These are phyloP conservation scores for Fragum whitleyi DNA, from an alignment of 2,888 invertebrate species.

Conservation along the genomic window DNA sequence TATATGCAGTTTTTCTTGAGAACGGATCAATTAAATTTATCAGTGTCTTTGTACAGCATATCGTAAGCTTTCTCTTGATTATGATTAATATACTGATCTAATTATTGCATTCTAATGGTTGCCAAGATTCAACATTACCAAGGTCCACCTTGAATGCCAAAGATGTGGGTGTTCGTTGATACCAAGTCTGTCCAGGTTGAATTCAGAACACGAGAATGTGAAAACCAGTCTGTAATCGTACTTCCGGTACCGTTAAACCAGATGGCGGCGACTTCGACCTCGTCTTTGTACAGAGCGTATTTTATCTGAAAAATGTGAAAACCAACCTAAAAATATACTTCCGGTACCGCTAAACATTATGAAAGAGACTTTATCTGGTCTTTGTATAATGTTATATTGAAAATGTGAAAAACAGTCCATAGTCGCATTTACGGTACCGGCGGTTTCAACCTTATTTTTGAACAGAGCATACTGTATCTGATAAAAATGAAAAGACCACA, in stretches of 20 bases:
- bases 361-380: not conserved
- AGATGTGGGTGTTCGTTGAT: conserved; percentile 1
- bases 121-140: not conserved
- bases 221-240: conserved; percentile 16
- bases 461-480: conserved; percentile 14
- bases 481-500: too few relatives aligned
- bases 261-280: conserved; percentile 11
- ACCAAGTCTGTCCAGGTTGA: conserved; percentile 9
- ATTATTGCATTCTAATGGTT: too few relatives aligned
- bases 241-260: conserved; percentile 24
- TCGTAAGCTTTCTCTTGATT: too few relatives aligned
- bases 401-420: conserved; percentile 11
- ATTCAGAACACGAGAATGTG: conserved; percentile 3
- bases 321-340: not conserved
- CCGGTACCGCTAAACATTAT: not conserved
- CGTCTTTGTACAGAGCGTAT: conserved; percentile 15
- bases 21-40: too few relatives aligned
- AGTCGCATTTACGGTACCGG: conserved; percentile 1
- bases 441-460: not conserved
- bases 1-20: too few relatives aligned
- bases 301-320: conserved; percentile 18
- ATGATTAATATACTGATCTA: too few relatives aligned
- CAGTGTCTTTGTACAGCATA: too few relatives aligned
- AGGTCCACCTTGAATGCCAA: not conserved
- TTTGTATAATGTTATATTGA: not conserved